Evolutionary conservation across 2,888 invertebrate species (phyloP).

Genomic region (Caenorhabditis sp.): DNA sequence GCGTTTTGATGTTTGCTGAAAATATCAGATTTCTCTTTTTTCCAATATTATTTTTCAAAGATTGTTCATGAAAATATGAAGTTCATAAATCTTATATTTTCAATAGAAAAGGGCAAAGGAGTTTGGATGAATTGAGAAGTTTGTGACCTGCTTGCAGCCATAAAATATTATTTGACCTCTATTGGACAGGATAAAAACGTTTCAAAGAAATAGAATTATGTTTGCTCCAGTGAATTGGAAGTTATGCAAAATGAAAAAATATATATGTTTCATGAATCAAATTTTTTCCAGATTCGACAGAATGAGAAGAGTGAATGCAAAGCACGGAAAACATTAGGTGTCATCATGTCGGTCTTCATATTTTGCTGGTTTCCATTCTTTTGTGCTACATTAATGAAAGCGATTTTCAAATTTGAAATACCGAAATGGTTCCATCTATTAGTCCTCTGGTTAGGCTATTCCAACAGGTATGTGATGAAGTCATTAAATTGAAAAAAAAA

Average conservation of each 20-base stretch:
- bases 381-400: conserved; percentile 83
- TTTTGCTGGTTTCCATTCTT: conserved; percentile 99
- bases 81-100: not conserved
- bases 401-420: conserved; percentile 42
- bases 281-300: conserved; percentile 35
- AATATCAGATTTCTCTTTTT: conserved; percentile 8
- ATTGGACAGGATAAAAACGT: no score
- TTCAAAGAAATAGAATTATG: no score
- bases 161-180: no score
- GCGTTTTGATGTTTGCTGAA: conserved; percentile 14
- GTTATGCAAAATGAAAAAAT: not conserved
- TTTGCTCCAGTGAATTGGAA: no score
- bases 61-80: not conserved
- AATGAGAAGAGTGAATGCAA: conserved; percentile 81
- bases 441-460: conserved; percentile 88
- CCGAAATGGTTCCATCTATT: conserved; percentile 65
- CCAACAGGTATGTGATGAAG: conserved; percentile 76
- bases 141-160: no score
- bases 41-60: not conserved
- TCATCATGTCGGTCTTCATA: conserved; percentile 89
- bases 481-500: not conserved
- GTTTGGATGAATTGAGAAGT: no score
- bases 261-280: no score
- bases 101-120: no score
- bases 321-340: conserved; percentile 95